Conservation (phyloP, 2,113 vertebrate species). For the Amblyopsis rosae region DNA sequence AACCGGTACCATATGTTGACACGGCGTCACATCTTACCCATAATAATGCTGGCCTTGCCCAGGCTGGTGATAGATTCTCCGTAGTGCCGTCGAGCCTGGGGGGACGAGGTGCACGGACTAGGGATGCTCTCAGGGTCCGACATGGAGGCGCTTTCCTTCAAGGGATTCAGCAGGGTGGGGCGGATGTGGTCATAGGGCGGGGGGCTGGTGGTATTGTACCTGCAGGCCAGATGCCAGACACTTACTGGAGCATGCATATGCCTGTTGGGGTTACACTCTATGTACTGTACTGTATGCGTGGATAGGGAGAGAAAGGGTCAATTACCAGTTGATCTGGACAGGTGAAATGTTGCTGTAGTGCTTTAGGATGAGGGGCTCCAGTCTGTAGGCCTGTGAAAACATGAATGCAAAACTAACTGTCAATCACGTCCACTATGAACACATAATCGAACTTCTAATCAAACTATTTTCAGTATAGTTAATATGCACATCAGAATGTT, state of each 20-base stretch:
- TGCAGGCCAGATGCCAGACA: conserved; percentile 21
- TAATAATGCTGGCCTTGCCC: conserved; percentile 94
- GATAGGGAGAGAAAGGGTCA: not conserved
- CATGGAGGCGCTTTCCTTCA: conserved; percentile 79
- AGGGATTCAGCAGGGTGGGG: conserved; percentile 85
- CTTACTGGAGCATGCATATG: not conserved
- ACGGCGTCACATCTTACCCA: conserved; percentile 77
- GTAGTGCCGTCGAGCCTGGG: conserved; percentile 86
- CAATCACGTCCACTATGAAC: not conserved
- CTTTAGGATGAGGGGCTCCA: conserved; percentile 93
- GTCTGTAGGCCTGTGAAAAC: conserved; percentile 85
- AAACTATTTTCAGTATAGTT: no score
- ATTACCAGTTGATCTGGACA: conserved; percentile 92
- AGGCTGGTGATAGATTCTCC: conserved; percentile 95
- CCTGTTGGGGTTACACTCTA: not conserved
- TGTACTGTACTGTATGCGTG: no score
- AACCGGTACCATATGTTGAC: not conserved
- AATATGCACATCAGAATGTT: no score
- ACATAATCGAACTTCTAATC: not conserved
- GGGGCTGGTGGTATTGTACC: conserved; percentile 87
- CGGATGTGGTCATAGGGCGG: conserved; percentile 87
- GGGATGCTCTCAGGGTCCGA: conserved; percentile 83
- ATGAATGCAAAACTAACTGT: conserved; percentile 23
- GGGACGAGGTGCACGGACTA: conserved; percentile 89
- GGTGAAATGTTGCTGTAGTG: conserved; percentile 95